A percentile compares a stretch with the other conserved stretches of the same genome.
phyloP scores from a whole-genome alignment of 2,888 invertebrate species.

The Pammene fasciana region DNA sequence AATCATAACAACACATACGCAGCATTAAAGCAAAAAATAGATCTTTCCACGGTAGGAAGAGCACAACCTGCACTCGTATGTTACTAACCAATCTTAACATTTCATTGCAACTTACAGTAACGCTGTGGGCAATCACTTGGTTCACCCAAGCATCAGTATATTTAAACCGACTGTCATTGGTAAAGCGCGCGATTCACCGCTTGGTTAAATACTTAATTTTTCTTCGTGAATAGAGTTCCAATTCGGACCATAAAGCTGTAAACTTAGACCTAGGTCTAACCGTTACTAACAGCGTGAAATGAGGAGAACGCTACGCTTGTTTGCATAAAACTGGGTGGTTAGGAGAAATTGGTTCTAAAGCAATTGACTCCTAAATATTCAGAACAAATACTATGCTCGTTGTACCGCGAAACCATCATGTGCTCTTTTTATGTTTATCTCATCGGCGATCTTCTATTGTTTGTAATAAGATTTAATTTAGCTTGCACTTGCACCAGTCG shows the following conservation, averaged over 20 bases:
- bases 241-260: not conserved
- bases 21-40: conserved; percentile 2
- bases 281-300: conserved; percentile 31
- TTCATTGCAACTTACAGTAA: conserved; percentile 1
- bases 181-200: conserved; percentile 1
- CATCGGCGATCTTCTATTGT: conserved; percentile 44
- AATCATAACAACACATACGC: not conserved
- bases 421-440: not conserved
- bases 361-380: conserved; percentile 62
- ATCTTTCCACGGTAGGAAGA: conserved; percentile 9
- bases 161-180: conserved; percentile 15
- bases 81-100: not conserved
- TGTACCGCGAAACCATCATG: conserved; percentile 65
- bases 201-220: not conserved
- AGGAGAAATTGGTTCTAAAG: conserved; percentile 61
- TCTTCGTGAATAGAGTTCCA: not conserved
- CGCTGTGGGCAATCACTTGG: conserved; percentile 9
- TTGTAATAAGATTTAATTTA: conserved; percentile 49
- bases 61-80: not conserved
- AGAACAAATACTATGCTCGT: conserved; percentile 68
- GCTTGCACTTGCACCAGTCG: not conserved
- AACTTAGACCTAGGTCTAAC: not conserved
- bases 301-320: conserved; percentile 30
- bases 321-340: conserved; percentile 55
- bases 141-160: conserved; percentile 17